A percentile compares a stretch with the other conserved stretches of the same genome.
These are phyloP conservation scores for Ischnus inquisitorius DNA, from an alignment of 2,888 invertebrate genomes.

Conservation along the genomic window DNA sequence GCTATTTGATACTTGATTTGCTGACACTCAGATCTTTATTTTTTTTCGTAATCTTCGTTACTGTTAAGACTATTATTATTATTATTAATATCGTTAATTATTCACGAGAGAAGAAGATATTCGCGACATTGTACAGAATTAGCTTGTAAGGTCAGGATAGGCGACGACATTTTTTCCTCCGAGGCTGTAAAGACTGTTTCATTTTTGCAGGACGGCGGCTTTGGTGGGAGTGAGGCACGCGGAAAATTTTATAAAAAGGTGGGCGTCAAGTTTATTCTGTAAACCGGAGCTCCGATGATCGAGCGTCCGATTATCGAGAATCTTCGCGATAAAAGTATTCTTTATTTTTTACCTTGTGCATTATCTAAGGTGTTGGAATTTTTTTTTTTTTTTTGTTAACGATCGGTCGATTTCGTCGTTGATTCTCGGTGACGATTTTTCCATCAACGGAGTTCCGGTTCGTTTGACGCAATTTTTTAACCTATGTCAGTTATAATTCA, in stretches of 20 bases:
- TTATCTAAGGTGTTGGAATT: slow-evolving; percentile 5
- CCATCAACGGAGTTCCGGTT: slow-evolving; percentile 69
- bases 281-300: slow-evolving; percentile 68
- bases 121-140: slow-evolving; percentile 48
- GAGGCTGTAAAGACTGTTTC: slow-evolving; percentile 78
- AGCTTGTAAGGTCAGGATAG: slow-evolving; percentile 37
- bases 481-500: slow-evolving; percentile 66
- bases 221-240: slow-evolving; percentile 75
- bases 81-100: slow-evolving; percentile 48
- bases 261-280: slow-evolving; percentile 75
- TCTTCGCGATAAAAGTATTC: slow-evolving; percentile 29
- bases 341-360: slow-evolving; percentile 6
- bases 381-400: slow-evolving; percentile 17
- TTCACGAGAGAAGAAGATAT: slow-evolving; percentile 21
- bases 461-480: slow-evolving; percentile 72
- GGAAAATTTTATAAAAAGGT: slow-evolving; percentile 77
- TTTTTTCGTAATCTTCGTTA: slow-evolving; percentile 39
- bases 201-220: slow-evolving; percentile 81
- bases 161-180: slow-evolving; percentile 74
- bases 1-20: neutral
- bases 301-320: neutral
- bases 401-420: neutral
- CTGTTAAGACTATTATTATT: slow-evolving; percentile 57
- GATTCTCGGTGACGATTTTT: slow-evolving; percentile 44
- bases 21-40: neutral